phyloP scores from a whole-genome alignment of 2,797 vertebrate species.

The Bufotes viridis region DNA sequence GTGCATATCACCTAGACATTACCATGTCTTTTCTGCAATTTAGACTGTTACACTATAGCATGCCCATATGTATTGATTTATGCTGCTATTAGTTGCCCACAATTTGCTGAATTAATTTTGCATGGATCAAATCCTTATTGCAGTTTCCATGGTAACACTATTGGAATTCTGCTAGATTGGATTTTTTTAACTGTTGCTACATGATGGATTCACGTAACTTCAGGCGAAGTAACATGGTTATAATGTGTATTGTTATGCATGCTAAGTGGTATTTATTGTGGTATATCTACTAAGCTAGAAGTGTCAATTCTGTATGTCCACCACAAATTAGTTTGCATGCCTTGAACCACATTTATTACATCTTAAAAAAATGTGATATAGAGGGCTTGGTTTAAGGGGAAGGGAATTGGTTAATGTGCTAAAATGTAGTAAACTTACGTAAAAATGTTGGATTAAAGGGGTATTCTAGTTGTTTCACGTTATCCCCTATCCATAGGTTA shows the following conservation, averaged over 20 bases:
- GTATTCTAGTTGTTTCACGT: too few relatives aligned
- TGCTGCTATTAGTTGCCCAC: neutral
- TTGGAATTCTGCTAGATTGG: slow-evolving; percentile 2
- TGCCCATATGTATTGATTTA: neutral
- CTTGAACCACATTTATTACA: too few relatives aligned
- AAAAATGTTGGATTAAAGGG: too few relatives aligned
- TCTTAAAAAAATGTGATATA: too few relatives aligned
- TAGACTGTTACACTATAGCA: neutral
- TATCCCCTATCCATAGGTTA: too few relatives aligned
- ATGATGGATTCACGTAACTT: slow-evolving; percentile 21
- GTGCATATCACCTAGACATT: neutral
- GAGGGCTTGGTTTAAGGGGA: too few relatives aligned
- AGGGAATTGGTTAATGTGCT: too few relatives aligned
- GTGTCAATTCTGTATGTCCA: too few relatives aligned
- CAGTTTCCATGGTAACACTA: slow-evolving; percentile 21
- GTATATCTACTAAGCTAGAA: too few relatives aligned
- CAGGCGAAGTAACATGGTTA: neutral
- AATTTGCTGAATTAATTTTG: slow-evolving; percentile 24
- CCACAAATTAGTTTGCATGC: neutral
- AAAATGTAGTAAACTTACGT: too few relatives aligned
- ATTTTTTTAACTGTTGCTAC: neutral
- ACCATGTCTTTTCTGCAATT: neutral
- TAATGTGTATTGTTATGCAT: neutral
- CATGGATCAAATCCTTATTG: neutral
- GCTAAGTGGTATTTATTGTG: neutral